These are phyloP conservation scores for Orchestes rusci DNA, from an alignment of 2,888 invertebrate species.

Conservation along the genomic window DNA sequence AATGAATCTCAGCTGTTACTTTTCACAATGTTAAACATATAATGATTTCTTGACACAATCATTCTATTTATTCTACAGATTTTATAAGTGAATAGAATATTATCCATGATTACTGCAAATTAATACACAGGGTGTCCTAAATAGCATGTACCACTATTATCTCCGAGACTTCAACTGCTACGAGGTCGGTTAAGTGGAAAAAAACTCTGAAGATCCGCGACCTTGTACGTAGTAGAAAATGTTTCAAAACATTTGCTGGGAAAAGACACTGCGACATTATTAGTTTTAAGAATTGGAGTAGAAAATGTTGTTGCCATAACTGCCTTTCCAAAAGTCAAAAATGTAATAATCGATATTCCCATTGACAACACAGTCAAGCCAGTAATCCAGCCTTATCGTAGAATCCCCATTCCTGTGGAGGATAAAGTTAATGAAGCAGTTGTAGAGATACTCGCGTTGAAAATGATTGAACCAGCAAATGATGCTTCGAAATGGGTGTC, in stretches of 20 bases:
- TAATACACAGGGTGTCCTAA: too few relatives aligned
- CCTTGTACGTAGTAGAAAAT: constrained; percentile 23
- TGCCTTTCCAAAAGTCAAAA: constrained; percentile 31
- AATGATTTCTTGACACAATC: too few relatives aligned
- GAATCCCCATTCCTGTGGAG: constrained; percentile 31
- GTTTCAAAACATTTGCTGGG: constrained; percentile 18
- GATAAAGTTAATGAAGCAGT: constrained; percentile 29
- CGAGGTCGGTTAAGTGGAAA: too few relatives aligned
- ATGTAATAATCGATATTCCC: constrained; percentile 27
- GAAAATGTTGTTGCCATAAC: constrained; percentile 4
- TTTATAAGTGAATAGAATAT: too few relatives aligned
- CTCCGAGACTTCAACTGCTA: too few relatives aligned
- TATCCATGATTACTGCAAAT: too few relatives aligned
- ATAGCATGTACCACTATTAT: too few relatives aligned
- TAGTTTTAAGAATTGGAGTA: constrained; percentile 26
- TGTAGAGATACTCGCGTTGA: constrained; percentile 21
- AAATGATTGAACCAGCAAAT: constrained; percentile 10
- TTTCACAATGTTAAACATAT: too few relatives aligned
- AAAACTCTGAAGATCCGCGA: constrained; percentile 17
- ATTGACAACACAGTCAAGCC: constrained; percentile 32
- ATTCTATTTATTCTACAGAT: too few relatives aligned
- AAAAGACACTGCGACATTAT: constrained; percentile 18
- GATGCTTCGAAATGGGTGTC: constrained; percentile 32
- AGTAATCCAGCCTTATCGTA: constrained; percentile 29
- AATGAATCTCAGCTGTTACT: too few relatives aligned